Base-by-base conservation (phyloP, 1,140 invertebrate genomes). In the Bombus ignitus region DNA sequence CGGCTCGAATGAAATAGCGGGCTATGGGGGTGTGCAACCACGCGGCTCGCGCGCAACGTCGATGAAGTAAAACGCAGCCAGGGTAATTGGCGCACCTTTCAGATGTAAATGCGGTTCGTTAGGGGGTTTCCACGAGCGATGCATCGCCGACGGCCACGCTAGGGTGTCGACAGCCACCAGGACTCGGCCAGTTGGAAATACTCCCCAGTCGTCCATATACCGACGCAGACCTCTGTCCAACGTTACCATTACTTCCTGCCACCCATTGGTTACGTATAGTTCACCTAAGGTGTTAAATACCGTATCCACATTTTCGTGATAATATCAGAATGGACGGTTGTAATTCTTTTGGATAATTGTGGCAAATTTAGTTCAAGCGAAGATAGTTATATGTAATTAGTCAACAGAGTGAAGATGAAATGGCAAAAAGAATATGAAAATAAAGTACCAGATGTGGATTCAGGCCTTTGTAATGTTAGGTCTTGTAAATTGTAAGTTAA, bases 91-190 rank as follows among this genome's bases (percentile, higher is more conserved):
- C 88, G 86, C 86, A 91, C 92, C 93, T 94, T 94, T 94, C 93
- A 94, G 90, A 94, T 94, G 93, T 93, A 94, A 94, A 94, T 94
- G 92, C 88, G 93, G 92, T 93, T 94, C 92, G 92, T 93, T 94
- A 93, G 92, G 85, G 92, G 90, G 89, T 86, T 87, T 85, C 88
- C 80, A 92, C 82, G 75, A 77, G 81, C 86, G 88, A 90, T 88
- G 88, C 91, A 89, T 83, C 83, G 85, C 83, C 88, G 77, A 88
- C 85, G 81, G 86, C 75, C 77, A 83, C 47, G 68, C 72, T 44
- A 57, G 66, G 75, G 83, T 73, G 81, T 82, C 70, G 84, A 78
- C 76, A 85, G 44, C 57, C 73, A 82, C 80, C 70, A 53, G 83
- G 82, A 87, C 74, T 79, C 82, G 89, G 57, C 83, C 83, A 79